phyloP scores from a whole-genome alignment of 2,797 vertebrate genomes.

The Ispidina lecontei region DNA sequence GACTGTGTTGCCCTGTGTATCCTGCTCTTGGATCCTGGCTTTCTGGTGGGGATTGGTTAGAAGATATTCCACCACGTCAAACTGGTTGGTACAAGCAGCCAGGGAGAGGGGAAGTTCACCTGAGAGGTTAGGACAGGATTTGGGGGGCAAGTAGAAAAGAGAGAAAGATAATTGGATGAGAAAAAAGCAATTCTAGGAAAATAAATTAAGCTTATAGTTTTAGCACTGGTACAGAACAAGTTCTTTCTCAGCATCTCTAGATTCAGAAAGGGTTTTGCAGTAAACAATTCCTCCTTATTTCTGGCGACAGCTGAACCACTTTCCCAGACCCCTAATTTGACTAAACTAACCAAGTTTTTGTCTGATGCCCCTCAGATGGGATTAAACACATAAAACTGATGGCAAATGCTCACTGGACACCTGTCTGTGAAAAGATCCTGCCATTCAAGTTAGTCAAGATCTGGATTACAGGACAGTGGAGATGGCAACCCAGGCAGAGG shows the following conservation, averaged over 20 bases:
- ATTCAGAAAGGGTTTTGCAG: background rate
- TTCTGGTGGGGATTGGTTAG: constrained; percentile 81
- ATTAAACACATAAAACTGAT: background rate
- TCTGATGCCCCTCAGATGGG: background rate
- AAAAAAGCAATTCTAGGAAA: background rate
- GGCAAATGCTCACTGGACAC: background rate
- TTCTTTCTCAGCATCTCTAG: background rate
- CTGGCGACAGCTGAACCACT: background rate
- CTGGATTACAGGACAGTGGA: background rate
- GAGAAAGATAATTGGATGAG: background rate
- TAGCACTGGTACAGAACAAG: background rate
- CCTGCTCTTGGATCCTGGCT: constrained; percentile 77
- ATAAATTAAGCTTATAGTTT: background rate
- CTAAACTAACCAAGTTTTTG: background rate
- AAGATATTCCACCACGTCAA: constrained; percentile 86
- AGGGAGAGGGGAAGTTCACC: constrained; percentile 93
- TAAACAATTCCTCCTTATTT: background rate
- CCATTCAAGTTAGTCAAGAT: background rate
- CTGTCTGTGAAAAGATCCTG: background rate
- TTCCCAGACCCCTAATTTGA: background rate
- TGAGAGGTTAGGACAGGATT: constrained; percentile 38
- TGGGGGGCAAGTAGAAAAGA: background rate
- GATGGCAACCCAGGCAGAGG: background rate
- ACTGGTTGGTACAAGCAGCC: constrained; percentile 94
- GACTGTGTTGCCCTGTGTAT: constrained; percentile 90